A percentile compares a stretch with the other conserved stretches of the same genome.
Conservation (phyloP, 1,140 invertebrate species). For the Papilio machaon region DNA sequence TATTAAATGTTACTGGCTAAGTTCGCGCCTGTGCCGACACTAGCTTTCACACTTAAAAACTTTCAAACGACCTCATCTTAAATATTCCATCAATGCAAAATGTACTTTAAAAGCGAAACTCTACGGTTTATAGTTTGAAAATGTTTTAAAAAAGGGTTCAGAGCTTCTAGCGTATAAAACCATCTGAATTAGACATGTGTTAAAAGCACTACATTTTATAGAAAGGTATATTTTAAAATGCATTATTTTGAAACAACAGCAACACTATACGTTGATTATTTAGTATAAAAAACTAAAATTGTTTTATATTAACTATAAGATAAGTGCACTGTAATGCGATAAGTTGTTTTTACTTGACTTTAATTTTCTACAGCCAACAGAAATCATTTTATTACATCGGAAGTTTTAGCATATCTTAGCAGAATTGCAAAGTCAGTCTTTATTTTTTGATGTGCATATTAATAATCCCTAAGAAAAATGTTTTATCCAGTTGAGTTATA, state of each 20-base stretch:
- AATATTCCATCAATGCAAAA: conserved; percentile 40
- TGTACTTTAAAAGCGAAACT: conserved; percentile 46
- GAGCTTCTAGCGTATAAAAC: conserved; percentile 45
- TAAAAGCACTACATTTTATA: conserved; percentile 77
- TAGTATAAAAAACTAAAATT: too few relatives aligned
- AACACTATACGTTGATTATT: not conserved
- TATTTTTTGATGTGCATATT: not conserved
- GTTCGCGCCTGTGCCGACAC: conserved; percentile 71
- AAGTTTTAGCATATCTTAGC: too few relatives aligned
- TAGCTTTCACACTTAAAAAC: conserved; percentile 66
- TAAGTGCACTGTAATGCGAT: too few relatives aligned
- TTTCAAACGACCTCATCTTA: conserved; percentile 63
- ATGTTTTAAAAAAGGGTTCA: conserved; percentile 51
- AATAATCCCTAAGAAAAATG: not conserved
- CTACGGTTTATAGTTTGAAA: conserved; percentile 41
- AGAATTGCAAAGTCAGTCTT: too few relatives aligned
- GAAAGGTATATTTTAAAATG: conserved; percentile 44
- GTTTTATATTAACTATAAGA: too few relatives aligned
- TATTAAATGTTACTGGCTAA: conserved; percentile 78
- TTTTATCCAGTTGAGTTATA: not conserved
- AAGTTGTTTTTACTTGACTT: too few relatives aligned
- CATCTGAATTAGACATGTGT: conserved; percentile 75
- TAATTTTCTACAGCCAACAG: too few relatives aligned
- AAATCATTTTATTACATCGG: too few relatives aligned
- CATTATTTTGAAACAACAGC: conserved; percentile 40